These are phyloP conservation scores for Dinomys branickii DNA, from an alignment of 2,113 vertebrate species.

Conservation along the genomic window DNA sequence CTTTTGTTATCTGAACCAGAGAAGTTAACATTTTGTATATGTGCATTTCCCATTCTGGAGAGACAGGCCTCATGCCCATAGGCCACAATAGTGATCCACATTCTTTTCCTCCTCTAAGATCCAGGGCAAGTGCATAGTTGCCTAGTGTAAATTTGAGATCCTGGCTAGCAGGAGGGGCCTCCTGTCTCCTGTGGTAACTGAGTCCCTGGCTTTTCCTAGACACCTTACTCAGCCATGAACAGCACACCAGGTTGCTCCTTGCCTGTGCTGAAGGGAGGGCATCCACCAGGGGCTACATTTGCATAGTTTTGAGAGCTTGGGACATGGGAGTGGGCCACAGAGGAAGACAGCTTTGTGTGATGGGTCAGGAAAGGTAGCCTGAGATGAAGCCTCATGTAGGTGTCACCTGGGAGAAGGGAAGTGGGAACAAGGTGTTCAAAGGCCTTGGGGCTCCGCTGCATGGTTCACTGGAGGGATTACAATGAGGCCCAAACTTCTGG, in stretches of 20 bases:
- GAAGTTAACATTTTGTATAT: neutral
- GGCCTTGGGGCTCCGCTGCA: neutral
- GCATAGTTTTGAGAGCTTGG: too few species aligned
- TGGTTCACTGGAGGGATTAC: neutral
- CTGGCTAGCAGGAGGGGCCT: too few species aligned
- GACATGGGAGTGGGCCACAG: neutral
- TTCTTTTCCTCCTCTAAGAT: neutral
- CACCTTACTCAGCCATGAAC: rapidly evolving
- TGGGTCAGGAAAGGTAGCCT: neutral
- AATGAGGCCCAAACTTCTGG: neutral
- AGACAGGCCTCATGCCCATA: neutral
- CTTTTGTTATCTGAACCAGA: neutral
- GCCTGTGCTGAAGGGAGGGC: neutral
- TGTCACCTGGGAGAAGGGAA: neutral
- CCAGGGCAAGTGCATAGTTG: neutral
- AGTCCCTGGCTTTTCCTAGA: neutral
- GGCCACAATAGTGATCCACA: neutral
- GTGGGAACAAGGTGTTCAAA: neutral
- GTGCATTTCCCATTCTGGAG: neutral
- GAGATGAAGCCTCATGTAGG: neutral
- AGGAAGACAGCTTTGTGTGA: neutral
- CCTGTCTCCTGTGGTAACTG: too few species aligned
- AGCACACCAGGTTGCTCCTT: neutral
- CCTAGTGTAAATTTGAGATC: neutral
- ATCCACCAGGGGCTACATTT: neutral